These are phyloP conservation scores for Chymomyza caudatula DNA, from an alignment of 2,888 invertebrate genomes.

Conservation along the genomic window DNA sequence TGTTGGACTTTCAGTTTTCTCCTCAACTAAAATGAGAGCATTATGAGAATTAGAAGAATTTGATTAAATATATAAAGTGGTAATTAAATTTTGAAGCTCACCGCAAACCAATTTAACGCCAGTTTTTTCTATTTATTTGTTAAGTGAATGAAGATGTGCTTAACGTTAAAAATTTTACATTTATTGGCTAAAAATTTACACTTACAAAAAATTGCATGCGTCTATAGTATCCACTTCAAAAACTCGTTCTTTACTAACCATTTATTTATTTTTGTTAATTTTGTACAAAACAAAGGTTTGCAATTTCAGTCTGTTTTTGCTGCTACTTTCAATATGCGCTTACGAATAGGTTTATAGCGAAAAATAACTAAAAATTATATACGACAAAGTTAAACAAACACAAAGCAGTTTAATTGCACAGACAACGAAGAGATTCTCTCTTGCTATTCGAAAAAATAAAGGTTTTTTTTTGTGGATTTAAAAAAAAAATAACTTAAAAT, in stretches of 20 bases:
- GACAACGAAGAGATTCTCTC: conserved; percentile 44
- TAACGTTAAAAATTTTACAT: conserved; percentile 1
- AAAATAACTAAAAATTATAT: conserved; percentile 37
- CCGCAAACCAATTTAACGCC: conserved; percentile 14
- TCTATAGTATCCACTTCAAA: conserved; percentile 42
- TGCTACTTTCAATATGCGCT: conserved; percentile 42
- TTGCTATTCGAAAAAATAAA: conserved; percentile 53
- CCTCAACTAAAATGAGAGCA: conserved; percentile 42
- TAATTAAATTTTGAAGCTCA: conserved; percentile 2
- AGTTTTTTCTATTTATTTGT: conserved; percentile 10
- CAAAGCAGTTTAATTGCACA: conserved; percentile 44
- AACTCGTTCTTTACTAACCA: conserved; percentile 27
- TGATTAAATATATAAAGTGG: neutral
- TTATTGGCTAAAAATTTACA: conserved; percentile 53
- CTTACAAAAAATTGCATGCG: conserved; percentile 47
- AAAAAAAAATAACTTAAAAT: conserved; percentile 37
- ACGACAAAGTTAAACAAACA: conserved; percentile 36
- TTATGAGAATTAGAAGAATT: neutral
- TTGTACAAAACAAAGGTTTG: conserved; percentile 59
- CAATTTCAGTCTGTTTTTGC: conserved; percentile 62
- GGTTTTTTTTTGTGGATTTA: conserved; percentile 15
- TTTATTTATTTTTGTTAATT: conserved; percentile 30
- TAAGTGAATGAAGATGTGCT: neutral
- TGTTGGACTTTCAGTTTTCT: conserved; percentile 8
- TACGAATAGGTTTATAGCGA: conserved; percentile 45